Evolutionary conservation across 2,797 vertebrate genomes (phyloP), one percentile per base, ranked within the genome.

Genomic region (Pelodytes ibericus): DNA sequence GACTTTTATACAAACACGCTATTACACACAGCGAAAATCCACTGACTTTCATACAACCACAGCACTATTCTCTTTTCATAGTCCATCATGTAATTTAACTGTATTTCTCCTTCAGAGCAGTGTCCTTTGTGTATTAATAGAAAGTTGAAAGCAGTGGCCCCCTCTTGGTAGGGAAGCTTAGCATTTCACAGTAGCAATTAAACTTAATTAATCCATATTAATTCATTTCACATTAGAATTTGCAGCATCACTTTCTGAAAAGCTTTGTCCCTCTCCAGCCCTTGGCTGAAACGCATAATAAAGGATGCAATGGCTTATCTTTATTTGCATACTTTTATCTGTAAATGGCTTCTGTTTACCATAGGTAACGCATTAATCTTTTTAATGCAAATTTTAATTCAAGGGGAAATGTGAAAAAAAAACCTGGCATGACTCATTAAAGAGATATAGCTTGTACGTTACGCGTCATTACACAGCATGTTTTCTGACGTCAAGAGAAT

Each of bases 351-450:
- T 18, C 36, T 65, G 39, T 60, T 60, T 59, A 60, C 39, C 36
- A 49, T 71, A 71, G 33, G 56, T 53, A 22, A 56, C 16, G 0
- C 65, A 56, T 77, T 59, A 10, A 29, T 77, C 75, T 77, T 49
- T 66, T 31, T 66, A 59, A 77, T 77, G 75, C 68, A 77, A 77
- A 71, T 71, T 77, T 72, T 72, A 77, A 77, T 77, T 77, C 66
- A 77, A 61, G 61, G 62, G 39, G 72, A 65, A 47, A 66, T 77
- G 68, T 71, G 72, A 65, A 66, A 61, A 61, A 59, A 61, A 59
- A 76, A 64, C 24, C 59, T 22, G 33, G 6, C 33, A 15, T 47
- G n/a, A 47, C 68, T 59, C 61, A 77, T 77, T 77, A 72, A 47
- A 59, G 16, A 49, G 51, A 65, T n/a, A n/a, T 30, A 20, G 60